Percentiles rank a stretch among this genome's conserved stretches.
phyloP scores from a whole-genome alignment of 2,888 invertebrate genomes.

The Heliconius sara region DNA sequence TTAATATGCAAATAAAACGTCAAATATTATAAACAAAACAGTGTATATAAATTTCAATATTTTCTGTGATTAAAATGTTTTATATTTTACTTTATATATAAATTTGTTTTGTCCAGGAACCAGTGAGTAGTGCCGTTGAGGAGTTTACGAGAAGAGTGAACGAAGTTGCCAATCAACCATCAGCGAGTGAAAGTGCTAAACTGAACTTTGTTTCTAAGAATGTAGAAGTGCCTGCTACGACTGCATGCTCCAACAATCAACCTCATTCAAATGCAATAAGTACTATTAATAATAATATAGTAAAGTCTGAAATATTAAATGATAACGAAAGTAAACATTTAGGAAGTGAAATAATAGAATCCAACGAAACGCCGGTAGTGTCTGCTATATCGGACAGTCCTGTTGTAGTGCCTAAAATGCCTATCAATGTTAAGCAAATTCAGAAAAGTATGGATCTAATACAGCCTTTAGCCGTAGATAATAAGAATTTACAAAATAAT shows the following conservation, averaged over 20 bases:
- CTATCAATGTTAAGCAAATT: conserved; percentile 71
- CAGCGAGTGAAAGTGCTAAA: conserved; percentile 64
- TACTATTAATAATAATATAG: conserved; percentile 75
- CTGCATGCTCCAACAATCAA: conserved; percentile 63
- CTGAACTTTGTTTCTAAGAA: conserved; percentile 64
- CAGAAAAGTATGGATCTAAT: conserved; percentile 69
- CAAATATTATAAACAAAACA: background rate
- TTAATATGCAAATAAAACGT: background rate
- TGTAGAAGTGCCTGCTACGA: conserved; percentile 63
- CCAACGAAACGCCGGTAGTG: conserved; percentile 85
- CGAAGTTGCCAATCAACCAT: conserved; percentile 72
- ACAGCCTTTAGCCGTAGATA: conserved; percentile 71
- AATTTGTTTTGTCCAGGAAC: conserved; percentile 57
- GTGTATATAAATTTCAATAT: background rate
- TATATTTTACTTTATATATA: background rate
- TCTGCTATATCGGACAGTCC: conserved; percentile 89
- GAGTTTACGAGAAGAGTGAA: conserved; percentile 79
- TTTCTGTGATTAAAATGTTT: too few species aligned
- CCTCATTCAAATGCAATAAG: conserved; percentile 73
- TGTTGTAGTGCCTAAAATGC: conserved; percentile 85
- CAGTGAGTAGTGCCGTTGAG: conserved; percentile 69
- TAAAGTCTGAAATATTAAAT: conserved; percentile 77
- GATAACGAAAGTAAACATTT: conserved; percentile 74
- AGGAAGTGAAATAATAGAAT: conserved; percentile 71
- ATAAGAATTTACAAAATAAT: conserved; percentile 65